Conservation (phyloP, 2,113 vertebrate genomes). For the Tetrax tetrax region DNA sequence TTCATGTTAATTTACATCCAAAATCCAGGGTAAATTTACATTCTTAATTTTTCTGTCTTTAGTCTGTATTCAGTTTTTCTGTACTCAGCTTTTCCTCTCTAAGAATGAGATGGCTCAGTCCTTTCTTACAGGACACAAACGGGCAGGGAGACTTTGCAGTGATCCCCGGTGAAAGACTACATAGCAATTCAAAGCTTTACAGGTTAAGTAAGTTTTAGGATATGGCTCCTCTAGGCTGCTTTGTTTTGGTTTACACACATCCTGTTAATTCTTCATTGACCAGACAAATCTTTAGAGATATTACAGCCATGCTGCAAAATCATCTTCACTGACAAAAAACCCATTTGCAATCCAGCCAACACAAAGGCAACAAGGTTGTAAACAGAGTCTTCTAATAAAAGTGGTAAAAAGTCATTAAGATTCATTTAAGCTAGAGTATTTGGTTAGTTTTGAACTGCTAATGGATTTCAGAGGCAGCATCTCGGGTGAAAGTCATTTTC, state of each 20-base stretch:
- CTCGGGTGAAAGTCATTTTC: not conserved
- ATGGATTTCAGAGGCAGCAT: not conserved
- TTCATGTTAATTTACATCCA: not conserved
- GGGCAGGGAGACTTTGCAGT: not conserved
- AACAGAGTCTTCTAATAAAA: not conserved
- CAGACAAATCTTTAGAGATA: not conserved
- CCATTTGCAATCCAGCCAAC: not conserved
- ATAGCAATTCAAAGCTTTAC: not conserved
- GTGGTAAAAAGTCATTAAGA: not conserved
- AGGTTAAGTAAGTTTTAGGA: not conserved
- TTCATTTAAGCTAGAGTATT: not conserved
- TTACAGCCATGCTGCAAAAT: not conserved
- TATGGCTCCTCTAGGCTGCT: not conserved
- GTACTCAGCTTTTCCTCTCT: not conserved
- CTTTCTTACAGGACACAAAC: not conserved
- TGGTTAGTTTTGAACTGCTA: not conserved
- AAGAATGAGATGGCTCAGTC: not conserved
- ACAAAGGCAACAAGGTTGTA: not conserved
- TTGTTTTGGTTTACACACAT: not conserved
- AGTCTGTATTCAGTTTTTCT: not conserved
- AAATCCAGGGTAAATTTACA: not conserved
- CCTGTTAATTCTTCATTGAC: not conserved
- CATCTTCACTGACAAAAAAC: not conserved
- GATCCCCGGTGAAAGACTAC: not conserved
- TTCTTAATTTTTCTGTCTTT: not conserved